Conservation (phyloP, 2,113 vertebrate genomes). For the Bathybates hornii region DNA sequence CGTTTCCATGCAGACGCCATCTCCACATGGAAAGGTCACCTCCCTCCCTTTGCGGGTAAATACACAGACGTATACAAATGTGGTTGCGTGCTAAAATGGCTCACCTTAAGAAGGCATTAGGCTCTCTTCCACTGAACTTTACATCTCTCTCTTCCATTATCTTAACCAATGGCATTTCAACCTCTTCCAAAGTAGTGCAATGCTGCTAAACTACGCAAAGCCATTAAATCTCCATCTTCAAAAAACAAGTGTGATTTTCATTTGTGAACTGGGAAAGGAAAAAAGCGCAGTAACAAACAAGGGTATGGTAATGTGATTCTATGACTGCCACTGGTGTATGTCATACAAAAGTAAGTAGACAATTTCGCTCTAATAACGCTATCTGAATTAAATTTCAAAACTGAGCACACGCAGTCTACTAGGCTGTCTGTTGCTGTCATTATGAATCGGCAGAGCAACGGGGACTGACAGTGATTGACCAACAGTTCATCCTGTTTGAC, state of each 20-base stretch:
- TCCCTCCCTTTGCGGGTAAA: conserved; percentile 71
- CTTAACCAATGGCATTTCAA: conserved; percentile 63
- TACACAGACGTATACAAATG: conserved; percentile 77
- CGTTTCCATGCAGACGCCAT: conserved; percentile 71
- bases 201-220: conserved; percentile 27
- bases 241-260: neutral
- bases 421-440: conserved; percentile 21
- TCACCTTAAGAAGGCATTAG: conserved; percentile 78
- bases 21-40: conserved; percentile 76
- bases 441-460: neutral
- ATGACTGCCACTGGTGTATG: neutral
- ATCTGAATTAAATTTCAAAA: neutral
- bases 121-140: conserved; percentile 64
- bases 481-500: conserved; percentile 47
- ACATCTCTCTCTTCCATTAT: conserved; percentile 60
- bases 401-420: neutral
- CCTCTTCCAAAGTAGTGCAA: conserved; percentile 33
- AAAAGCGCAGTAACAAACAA: neutral
- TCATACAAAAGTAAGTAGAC: neutral
- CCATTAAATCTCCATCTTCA: neutral
- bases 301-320: neutral
- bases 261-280: neutral
- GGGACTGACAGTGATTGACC: conserved; percentile 54
- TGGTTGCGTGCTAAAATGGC: conserved; percentile 64
- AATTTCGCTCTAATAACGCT: neutral